Conservation (phyloP, 2,113 vertebrate genomes). For the Eretmodus cyanostictus region DNA sequence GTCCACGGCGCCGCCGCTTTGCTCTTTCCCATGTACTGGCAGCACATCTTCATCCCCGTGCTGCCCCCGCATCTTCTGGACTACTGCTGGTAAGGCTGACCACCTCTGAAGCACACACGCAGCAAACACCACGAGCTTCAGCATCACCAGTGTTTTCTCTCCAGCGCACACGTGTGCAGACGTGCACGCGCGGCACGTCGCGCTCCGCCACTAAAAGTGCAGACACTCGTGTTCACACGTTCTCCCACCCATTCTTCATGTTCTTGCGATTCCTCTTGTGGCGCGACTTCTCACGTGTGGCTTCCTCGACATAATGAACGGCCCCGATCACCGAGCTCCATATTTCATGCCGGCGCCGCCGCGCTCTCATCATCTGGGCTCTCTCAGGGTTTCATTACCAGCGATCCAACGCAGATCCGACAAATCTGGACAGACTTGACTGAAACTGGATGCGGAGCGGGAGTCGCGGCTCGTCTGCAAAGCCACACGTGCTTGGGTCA, state of each 20-base stretch:
- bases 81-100: conserved; percentile 92
- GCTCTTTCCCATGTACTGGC: conserved; percentile 97
- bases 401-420: conserved; percentile 32
- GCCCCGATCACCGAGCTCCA: conserved; percentile 43
- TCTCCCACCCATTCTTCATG: background rate
- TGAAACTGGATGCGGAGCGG: conserved; percentile 12
- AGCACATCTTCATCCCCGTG: conserved; percentile 97
- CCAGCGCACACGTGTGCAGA: background rate
- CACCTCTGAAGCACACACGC: background rate
- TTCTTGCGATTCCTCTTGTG: conserved; percentile 2
- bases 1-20: conserved; percentile 90
- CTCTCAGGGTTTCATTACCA: conserved; percentile 57
- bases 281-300: conserved; percentile 17
- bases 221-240: conserved; percentile 22
- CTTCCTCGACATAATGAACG: conserved; percentile 31
- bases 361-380: conserved; percentile 16
- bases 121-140: background rate
- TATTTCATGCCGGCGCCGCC: conserved; percentile 46
- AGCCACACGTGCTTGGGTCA: background rate
- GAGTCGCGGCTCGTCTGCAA: background rate
- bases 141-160: background rate
- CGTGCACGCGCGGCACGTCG: accelerated
- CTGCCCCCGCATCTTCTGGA: conserved; percentile 95
- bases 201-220: background rate
- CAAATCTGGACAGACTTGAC: conserved; percentile 33